Evolutionary conservation across 64 coral and sea anemone species (phyloP).

Genomic region (Porites australiensis): DNA sequence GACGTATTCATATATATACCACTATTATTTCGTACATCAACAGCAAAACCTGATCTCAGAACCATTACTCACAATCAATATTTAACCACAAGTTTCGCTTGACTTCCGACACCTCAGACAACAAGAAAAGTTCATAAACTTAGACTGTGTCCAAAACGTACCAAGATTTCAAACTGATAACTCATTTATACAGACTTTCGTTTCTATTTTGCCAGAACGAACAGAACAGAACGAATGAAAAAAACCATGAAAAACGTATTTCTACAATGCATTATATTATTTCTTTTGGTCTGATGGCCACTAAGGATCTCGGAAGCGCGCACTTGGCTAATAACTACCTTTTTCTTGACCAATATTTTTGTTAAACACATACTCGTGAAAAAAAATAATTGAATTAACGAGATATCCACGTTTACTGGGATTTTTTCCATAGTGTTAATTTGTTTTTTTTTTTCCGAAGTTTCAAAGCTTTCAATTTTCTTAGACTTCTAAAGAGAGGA

Average conservation of each 20-base stretch:
- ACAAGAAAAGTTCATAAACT: no score
- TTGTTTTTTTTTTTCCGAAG: not conserved
- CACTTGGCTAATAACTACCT: slow-evolving; percentile 5
- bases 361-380: not conserved
- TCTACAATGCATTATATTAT: not conserved
- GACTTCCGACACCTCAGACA: no score
- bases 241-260: not conserved
- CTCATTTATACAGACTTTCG: no score
- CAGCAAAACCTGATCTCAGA: no score
- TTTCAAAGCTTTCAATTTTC: not conserved
- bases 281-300: not conserved
- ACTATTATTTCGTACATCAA: no score
- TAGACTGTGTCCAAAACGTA: no score
- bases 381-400: not conserved
- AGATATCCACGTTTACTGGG: not conserved
- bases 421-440: not conserved
- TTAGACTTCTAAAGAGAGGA: not conserved
- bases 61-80: no score
- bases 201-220: no score
- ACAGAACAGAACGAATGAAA: no score
- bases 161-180: no score
- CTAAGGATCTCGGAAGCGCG: slow-evolving; percentile 6
- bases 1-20: not conserved
- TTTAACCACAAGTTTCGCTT: no score
- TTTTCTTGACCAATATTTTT: slow-evolving; percentile 42